Base-by-base conservation (phyloP, 2,113 vertebrate species). In the Ranitomeya variabilis region DNA sequence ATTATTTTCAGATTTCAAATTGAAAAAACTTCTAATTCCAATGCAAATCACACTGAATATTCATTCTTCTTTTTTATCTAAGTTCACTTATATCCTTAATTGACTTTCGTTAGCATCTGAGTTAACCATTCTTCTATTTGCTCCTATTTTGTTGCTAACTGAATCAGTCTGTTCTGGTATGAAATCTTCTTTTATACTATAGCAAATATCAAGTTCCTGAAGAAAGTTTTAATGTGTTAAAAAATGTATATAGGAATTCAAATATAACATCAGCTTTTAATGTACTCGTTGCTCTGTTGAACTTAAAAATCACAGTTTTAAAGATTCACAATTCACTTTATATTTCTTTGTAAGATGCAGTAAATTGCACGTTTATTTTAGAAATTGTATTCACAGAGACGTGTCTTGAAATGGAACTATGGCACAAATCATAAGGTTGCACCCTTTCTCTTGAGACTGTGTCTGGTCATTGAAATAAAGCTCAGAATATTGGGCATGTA, bases 381-480 rank as follows among this genome's bases (percentile, higher is more conserved):
- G 37, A 62, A 52, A 31, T 26, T 26, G 45, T 62, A 52, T 57
- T 87, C 85, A 18, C 45, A 78, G 37, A 79, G 21, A 26, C 9
- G 52, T 87, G 14, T 21, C 45, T 86, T 78, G 14, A 13, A 79
- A 52, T 67, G 74, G 59, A 87, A 79, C 62, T 26, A 87, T 87
- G 76, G 76, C 85, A 80, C 76, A 67, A 52, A 80, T 87, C 76
- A 87, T 64, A 79, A 51, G 76, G 85, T 87, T 66, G 59, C 85
- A 78, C 85, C 85, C 85, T 86, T 79, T 55, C 85, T 87, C 85
- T 18, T 18, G 85, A 80, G 85, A 87, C 73, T 10, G 10, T 67
- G 60, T 79, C 85, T 87, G 85, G 60, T 87, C 62, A 80, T 54
- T 87, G 60, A 87, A 87, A 69, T 62, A 79, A 51, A 79, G 76